Conservation (phyloP, 2,797 vertebrate species). For the Phataginus tetradactyla region DNA sequence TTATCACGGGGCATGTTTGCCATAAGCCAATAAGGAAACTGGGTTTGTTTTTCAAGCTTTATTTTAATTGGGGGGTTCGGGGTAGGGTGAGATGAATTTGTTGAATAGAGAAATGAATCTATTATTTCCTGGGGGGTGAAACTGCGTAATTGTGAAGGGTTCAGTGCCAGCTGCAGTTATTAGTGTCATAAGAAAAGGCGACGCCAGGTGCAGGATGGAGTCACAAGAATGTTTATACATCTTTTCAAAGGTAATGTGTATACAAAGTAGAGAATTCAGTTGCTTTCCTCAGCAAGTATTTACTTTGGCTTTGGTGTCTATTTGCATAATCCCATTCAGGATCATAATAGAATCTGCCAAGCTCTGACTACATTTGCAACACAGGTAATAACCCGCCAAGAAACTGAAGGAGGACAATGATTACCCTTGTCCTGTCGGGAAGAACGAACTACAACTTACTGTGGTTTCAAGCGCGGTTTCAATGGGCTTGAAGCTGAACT, state of each 20-base stretch:
- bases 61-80: neutral
- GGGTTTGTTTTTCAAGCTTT: slow-evolving; percentile 35
- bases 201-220: neutral
- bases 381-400: neutral
- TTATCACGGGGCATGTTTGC: neutral
- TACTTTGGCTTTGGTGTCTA: neutral
- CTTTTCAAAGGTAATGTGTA: slow-evolving; percentile 32
- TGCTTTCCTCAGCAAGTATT: slow-evolving; percentile 6
- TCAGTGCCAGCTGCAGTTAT: neutral
- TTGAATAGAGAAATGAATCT: slow-evolving; percentile 26
- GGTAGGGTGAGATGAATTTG: neutral
- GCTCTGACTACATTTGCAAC: neutral
- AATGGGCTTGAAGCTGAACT: neutral
- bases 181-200: neutral
- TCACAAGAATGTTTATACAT: neutral
- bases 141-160: neutral
- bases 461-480: neutral
- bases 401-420: neutral
- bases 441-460: neutral
- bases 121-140: neutral
- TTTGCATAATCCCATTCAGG: neutral
- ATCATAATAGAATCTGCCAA: neutral
- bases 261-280: neutral
- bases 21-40: slow-evolving; percentile 17
- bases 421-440: neutral